Base-by-base conservation (phyloP, 2,888 invertebrate species). In the Drosophila nigricruria region DNA sequence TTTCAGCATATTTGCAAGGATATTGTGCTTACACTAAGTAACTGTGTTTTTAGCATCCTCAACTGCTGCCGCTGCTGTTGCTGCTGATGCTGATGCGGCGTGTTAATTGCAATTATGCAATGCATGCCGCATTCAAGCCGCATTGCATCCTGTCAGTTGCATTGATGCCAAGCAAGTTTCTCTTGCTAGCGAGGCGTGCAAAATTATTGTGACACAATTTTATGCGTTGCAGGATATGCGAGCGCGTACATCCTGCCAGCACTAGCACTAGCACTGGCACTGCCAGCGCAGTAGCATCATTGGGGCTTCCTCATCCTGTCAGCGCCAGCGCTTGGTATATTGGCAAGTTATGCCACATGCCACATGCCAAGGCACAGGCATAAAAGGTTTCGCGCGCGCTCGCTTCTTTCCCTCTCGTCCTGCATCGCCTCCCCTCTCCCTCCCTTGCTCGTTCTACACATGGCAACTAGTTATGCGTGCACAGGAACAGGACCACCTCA, bases 171-270 rank as follows among this genome's bases (percentile, higher is more conserved):
- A 34, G 60, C 62, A 73, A 66, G 64, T 53, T 76, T 56, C 73
- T 42, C 53, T 9, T 68, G 75, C 71, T 74, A 59, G 72, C 79
- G 79, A 91, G 84, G 85, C 91, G 84, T 84, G 81, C 82, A 86
- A 90, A 88, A 91, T 90, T 88, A 84, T 91, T 91, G 90, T 91
- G 91, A 90, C 91, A 91, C 91, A 91, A 88, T 91, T 91, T 88
- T 82, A 88, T 86, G 82, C 85, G 77, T 81, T 79, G 73, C 87
- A 86, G 78, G 74, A 79, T 73, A 77, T 71, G 74, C 58, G 75
- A 52, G 45, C 63, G 71, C 53, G 57, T 45, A 52, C 75, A 72
- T 75, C 77, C 65, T 65, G 66, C 25, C 50, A 27, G 30, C n/a
- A n/a, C 63, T 36, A 25, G 45, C 8, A 23, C 25, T 42, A 56